These are phyloP conservation scores for Amitus sp. DNA, from an alignment of 2,888 invertebrate species.

Conservation along the genomic window DNA sequence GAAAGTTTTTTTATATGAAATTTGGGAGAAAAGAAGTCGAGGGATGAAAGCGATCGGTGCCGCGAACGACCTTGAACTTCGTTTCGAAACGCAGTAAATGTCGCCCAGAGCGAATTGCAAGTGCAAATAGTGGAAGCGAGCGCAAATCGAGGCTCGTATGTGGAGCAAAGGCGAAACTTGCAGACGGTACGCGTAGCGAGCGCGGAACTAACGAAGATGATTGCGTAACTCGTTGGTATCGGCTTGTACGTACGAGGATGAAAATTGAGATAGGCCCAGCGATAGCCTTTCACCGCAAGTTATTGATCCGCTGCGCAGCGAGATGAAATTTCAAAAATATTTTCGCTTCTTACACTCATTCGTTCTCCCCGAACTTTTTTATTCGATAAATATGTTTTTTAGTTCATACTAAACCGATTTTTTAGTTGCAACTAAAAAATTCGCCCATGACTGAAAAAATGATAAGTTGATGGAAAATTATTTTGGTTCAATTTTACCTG, in stretches of 20 bases:
- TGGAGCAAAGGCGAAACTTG: slow-evolving; percentile 44
- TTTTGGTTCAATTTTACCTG: too few species aligned
- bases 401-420: too few species aligned
- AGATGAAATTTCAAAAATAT: slow-evolving; percentile 6
- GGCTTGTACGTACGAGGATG: slow-evolving; percentile 18
- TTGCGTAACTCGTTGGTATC: slow-evolving; percentile 22
- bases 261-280: slow-evolving; percentile 17
- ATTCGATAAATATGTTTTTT: too few species aligned
- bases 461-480: too few species aligned
- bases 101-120: slow-evolving; percentile 49
- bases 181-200: slow-evolving; percentile 21
- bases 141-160: slow-evolving; percentile 46
- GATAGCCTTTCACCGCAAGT: slow-evolving; percentile 26
- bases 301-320: slow-evolving; percentile 1
- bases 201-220: slow-evolving; percentile 17
- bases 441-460: too few species aligned
- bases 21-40: not conserved
- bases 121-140: slow-evolving; percentile 40
- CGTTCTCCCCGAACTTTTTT: too few species aligned
- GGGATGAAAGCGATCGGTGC: slow-evolving; percentile 9
- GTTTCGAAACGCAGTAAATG: slow-evolving; percentile 39
- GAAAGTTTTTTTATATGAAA: too few species aligned
- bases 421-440: too few species aligned
- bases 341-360: too few species aligned
- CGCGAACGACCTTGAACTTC: slow-evolving; percentile 52